phyloP scores from a whole-genome alignment of 2,113 vertebrate genomes.

The Neolamprologus ventralis region DNA sequence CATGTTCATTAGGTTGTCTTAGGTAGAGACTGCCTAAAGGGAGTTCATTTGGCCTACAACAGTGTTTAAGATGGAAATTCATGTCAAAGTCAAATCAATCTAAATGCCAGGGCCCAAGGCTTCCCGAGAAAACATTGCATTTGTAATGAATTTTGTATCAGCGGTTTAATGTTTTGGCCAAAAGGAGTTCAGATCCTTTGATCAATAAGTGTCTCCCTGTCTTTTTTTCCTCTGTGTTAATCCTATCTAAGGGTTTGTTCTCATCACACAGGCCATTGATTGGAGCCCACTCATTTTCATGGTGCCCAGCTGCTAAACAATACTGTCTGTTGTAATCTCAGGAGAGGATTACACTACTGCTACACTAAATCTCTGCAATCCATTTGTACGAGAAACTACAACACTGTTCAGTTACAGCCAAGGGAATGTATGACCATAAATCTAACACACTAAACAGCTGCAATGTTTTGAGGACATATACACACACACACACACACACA shows the following conservation, averaged over 20 bases:
- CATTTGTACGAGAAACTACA: neutral
- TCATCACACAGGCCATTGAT: neutral
- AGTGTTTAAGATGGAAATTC: neutral
- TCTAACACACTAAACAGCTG: neutral
- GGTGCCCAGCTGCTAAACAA: neutral
- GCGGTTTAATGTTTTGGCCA: neutral
- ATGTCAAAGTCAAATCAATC: neutral
- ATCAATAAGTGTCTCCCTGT: neutral
- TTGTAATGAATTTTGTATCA: neutral
- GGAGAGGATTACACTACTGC: neutral
- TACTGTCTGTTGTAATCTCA: neutral
- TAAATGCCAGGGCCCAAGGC: neutral
- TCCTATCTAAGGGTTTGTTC: neutral
- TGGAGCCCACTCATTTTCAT: neutral
- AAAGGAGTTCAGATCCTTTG: neutral
- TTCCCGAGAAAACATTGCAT: neutral
- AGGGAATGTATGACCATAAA: neutral
- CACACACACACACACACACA: neutral
- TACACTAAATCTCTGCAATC: neutral
- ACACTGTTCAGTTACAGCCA: neutral
- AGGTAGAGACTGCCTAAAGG: neutral
- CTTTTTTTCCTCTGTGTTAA: accelerated
- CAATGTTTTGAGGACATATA: neutral
- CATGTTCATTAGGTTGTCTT: neutral
- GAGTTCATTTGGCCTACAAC: neutral